Evolutionary conservation across 2,888 invertebrate genomes (phyloP), one percentile per base, ranked within the genome.

Genomic region (Lamproptera curius): DNA sequence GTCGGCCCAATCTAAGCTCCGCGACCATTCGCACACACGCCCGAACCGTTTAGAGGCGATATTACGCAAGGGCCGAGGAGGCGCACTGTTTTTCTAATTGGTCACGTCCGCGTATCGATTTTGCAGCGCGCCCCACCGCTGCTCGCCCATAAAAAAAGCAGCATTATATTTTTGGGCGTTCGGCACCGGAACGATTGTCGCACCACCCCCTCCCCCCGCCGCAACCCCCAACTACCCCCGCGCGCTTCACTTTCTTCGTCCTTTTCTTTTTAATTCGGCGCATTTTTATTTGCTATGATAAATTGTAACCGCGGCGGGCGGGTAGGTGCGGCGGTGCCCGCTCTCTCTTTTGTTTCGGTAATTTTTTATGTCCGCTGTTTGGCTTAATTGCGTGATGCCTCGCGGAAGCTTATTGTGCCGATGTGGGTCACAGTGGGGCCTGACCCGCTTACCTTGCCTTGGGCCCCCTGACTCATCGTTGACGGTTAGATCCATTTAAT

Each of bases 211-310:
- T n/a, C n/a, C n/a, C n/a, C n/a, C n/a, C n/a, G n/a, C n/a, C n/a
- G n/a, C n/a, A n/a, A n/a, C n/a, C n/a, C n/a, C n/a, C n/a, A n/a
- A n/a, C n/a, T n/a, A n/a, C n/a, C n/a, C 76, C 65, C 74, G 74
- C 79, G 76, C 77, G 70, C 67, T 75, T 70, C 70, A 68, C 68
- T 76, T 76, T 77, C 82, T 79, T 80, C 74, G 68, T 84, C 72
- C 76, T 83, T 81, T 86, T 84, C 80, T 82, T 86, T 86, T 86
- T 84, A 84, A 83, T 85, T 83, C 77, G 67, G 73, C 73, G 79
- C 84, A 84, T 85, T 86, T 86, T 85, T 86, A 86, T 86, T 87
- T 81, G 81, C 78, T 83, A 86, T 87, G 86, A 87, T 87, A 86
- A 86, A 87, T 87, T 84, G 85, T 84, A 76, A 77, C 79, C 69